phyloP scores from a whole-genome alignment of 2,888 invertebrate species.

The Aporophyla lueneburgensis region DNA sequence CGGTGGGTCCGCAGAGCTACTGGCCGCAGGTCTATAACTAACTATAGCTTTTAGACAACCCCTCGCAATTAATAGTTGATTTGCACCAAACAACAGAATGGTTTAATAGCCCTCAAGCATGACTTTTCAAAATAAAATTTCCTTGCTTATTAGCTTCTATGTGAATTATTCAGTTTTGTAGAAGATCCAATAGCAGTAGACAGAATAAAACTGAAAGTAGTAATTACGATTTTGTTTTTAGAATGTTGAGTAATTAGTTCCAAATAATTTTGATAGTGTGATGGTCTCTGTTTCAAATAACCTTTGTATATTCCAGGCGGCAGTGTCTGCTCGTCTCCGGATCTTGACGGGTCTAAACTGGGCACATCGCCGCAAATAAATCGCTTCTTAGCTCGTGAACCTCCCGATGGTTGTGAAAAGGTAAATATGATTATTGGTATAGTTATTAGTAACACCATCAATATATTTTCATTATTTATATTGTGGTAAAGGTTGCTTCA shows the following conservation, averaged over 20 bases:
- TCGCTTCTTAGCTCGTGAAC: slow-evolving; percentile 95
- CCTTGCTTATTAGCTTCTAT: slow-evolving; percentile 64
- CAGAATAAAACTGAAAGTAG: slow-evolving; percentile 40
- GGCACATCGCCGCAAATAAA: slow-evolving; percentile 96
- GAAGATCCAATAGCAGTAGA: slow-evolving; percentile 52
- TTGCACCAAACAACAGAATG: slow-evolving; percentile 72
- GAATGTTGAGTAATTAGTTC: slow-evolving; percentile 30
- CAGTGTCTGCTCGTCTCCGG: slow-evolving; percentile 94
- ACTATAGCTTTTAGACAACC: slow-evolving; percentile 75
- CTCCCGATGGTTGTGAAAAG: slow-evolving; percentile 97
- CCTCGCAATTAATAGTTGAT: slow-evolving; percentile 71
- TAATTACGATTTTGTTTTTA: slow-evolving; percentile 34
- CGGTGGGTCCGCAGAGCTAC: slow-evolving; percentile 90
- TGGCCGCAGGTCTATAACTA: slow-evolving; percentile 92
- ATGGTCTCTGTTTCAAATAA: slow-evolving; percentile 24
- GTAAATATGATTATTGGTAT: slow-evolving; percentile 75
- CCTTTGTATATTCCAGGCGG: slow-evolving; percentile 89
- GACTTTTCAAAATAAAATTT: slow-evolving; percentile 60
- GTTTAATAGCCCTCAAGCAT: slow-evolving; percentile 74
- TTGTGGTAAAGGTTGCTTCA: not conserved
- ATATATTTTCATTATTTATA: not conserved
- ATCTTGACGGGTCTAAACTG: slow-evolving; percentile 93
- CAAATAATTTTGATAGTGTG: not conserved
- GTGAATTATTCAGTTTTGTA: slow-evolving; percentile 46
- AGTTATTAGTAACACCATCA: not conserved